Evolutionary conservation across 2,888 invertebrate species (phyloP), one percentile per base, ranked within the genome.

Genomic region (Drosophila anceps): DNA sequence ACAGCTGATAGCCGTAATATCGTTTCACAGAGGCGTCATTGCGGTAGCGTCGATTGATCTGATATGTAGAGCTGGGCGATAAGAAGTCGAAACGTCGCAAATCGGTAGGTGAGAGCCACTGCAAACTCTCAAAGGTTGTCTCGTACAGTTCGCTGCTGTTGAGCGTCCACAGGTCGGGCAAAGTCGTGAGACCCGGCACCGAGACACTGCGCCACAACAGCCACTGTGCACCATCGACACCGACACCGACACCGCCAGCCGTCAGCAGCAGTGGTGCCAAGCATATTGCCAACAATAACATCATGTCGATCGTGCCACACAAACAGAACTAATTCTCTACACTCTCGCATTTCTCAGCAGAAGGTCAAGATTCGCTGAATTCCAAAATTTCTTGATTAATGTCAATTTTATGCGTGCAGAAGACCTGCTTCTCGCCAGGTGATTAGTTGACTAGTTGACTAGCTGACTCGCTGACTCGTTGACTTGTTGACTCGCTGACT

Each of bases 1-100:
- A 96, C 57, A 97, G 91, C 93, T 97, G 97, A 50, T 95, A 94
- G 6, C 96, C 96, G 31, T 74, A 81, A 59, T 92, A 92, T 2
- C 91, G 90, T 18, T 69, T 70, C 60, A 90, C 89, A 4, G 87
- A 72, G 12, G 75, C 73, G 48, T 73, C 66, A 29, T 75, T 91
- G 20, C 91, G 90, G 71, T 88, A 91, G 6, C 90, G 90, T 66
- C 81, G 73, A 82, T 91, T 91, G 20, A 91, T 91, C 63, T 91
- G 91, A 71, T 82, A 91, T 5, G 86, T 76, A 0, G 91, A 91
- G 24, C 80, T 79, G 2, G 91, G 81, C n/a, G 91, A 91, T 1
- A 91, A 62, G 10, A 91, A 73, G 50, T 91, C 88, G 6, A 81
- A 90, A 1, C 90, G 88, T 1, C 90, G 65, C 27, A 91, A 61